These are phyloP conservation scores for Polydesmus complanatus DNA, from an alignment of 2,888 invertebrate genomes.

Conservation along the genomic window DNA sequence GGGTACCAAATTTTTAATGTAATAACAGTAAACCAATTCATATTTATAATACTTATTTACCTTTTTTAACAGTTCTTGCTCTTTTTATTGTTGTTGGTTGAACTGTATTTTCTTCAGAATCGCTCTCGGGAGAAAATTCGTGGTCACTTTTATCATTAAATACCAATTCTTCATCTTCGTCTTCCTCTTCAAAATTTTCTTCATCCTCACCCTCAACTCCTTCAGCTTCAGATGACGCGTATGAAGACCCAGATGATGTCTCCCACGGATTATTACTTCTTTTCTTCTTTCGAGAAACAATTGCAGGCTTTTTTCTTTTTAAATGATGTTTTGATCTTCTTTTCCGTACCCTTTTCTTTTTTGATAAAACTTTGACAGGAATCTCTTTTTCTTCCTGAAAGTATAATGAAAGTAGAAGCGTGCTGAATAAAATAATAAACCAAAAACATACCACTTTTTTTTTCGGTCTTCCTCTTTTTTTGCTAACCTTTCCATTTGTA, in stretches of 20 bases:
- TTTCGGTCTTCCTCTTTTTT: no score
- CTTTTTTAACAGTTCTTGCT: constrained; percentile 72
- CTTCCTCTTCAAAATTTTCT: constrained; percentile 37
- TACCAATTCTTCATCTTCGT: constrained; percentile 34
- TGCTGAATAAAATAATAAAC: no score
- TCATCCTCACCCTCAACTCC: constrained; percentile 33
- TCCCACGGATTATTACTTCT: constrained; percentile 42
- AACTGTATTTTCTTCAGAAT: constrained; percentile 46
- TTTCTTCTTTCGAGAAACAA: constrained; percentile 23
- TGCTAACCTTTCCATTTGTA: no score
- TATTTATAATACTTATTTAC: constrained; percentile 34
- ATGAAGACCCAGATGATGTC: constrained; percentile 38
- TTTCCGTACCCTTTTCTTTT: constrained; percentile 26
- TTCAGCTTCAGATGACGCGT: constrained; percentile 13
- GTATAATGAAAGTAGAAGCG: no score
- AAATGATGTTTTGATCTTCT: constrained; percentile 22
- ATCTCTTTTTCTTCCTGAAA: constrained; percentile 36
- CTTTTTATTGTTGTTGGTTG: constrained; percentile 53
- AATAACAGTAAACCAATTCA: not conserved
- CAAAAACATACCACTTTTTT: no score
- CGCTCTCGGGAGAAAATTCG: constrained; percentile 85
- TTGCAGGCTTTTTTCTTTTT: constrained; percentile 35
- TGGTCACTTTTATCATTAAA: constrained; percentile 63
- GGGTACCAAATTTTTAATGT: not conserved
- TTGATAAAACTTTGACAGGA: constrained; percentile 28